These are phyloP conservation scores for Garrulus glandarius DNA, from an alignment of 2,797 vertebrate species.

Conservation along the genomic window DNA sequence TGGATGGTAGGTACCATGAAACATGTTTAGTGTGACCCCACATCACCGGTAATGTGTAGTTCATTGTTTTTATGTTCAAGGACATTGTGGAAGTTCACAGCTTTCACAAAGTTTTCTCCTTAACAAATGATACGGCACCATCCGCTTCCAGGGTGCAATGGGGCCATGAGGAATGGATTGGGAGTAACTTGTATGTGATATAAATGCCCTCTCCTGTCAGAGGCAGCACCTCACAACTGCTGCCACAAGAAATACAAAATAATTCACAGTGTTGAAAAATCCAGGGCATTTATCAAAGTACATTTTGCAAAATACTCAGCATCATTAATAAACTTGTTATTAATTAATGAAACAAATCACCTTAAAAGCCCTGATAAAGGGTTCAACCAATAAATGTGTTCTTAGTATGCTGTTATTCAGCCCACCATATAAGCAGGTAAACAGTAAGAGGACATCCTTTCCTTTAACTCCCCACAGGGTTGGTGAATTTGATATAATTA, in stretches of 20 bases:
- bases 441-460: not conserved
- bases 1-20: not conserved
- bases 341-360: not conserved
- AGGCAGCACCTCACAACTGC: not conserved
- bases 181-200: not conserved
- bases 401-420: not conserved
- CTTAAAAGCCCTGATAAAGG: not conserved
- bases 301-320: not conserved
- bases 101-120: not conserved
- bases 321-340: not conserved
- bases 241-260: not conserved
- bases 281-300: not conserved
- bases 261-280: not conserved
- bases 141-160: fast-evolving
- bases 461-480: not conserved
- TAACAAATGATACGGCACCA: not conserved
- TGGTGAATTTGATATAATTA: not conserved
- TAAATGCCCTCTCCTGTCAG: not conserved
- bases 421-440: not conserved
- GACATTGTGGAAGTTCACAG: not conserved
- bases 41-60: not conserved
- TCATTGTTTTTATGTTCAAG: not conserved
- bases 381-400: not conserved
- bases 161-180: not conserved
- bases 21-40: not conserved